Evolutionary conservation across 1,140 invertebrate genomes (phyloP).

Genomic region (Ectropis grisescens): DNA sequence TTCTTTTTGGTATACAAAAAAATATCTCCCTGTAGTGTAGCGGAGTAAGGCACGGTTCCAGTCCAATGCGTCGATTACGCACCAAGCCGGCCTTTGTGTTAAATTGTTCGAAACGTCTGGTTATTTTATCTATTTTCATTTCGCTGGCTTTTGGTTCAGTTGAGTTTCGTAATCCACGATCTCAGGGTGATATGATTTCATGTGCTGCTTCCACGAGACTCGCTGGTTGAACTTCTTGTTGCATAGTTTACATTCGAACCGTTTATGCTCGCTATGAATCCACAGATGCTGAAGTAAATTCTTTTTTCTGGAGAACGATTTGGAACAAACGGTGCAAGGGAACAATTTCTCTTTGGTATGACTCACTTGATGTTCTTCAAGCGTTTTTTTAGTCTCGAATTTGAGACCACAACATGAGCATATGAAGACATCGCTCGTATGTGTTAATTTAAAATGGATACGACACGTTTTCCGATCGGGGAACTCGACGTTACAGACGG

Average conservation of each 20-base stretch:
- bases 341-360: slow-evolving; percentile 51
- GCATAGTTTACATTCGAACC: slow-evolving; percentile 61
- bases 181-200: slow-evolving; percentile 50
- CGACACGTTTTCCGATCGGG: slow-evolving; percentile 32
- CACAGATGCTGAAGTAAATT: slow-evolving; percentile 68
- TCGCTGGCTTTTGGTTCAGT: too few species aligned
- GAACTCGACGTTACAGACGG: slow-evolving; percentile 33
- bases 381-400: slow-evolving; percentile 34
- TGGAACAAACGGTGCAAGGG: slow-evolving; percentile 53
- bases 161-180: slow-evolving; percentile 26
- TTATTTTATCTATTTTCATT: too few species aligned
- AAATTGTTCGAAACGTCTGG: too few species aligned
- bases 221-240: slow-evolving; percentile 68
- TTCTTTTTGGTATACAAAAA: too few species aligned
- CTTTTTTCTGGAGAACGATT: slow-evolving; percentile 66
- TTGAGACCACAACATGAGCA: slow-evolving; percentile 42
- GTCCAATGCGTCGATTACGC: too few species aligned
- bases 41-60: too few species aligned
- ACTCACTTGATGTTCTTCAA: slow-evolving; percentile 35
- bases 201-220: slow-evolving; percentile 51
- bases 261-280: slow-evolving; percentile 53
- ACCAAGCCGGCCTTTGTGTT: too few species aligned
- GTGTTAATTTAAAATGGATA: slow-evolving; percentile 35
- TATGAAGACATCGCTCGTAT: slow-evolving; percentile 33
- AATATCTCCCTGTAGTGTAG: too few species aligned